phyloP scores from a whole-genome alignment of 2,797 vertebrate genomes.

The Gouania willdenowi region DNA sequence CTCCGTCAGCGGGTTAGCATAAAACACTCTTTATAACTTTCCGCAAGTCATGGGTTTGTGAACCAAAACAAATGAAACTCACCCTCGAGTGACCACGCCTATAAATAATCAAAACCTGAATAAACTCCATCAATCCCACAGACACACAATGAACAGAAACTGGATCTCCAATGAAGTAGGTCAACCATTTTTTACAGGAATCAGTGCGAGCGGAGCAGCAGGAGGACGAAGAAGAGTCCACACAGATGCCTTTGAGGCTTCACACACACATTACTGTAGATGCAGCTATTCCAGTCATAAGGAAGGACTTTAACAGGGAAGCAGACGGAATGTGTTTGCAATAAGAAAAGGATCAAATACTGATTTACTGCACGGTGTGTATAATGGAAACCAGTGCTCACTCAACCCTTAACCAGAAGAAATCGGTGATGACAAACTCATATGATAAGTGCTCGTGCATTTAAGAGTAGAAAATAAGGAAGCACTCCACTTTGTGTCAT shows the following conservation, averaged over 20 bases:
- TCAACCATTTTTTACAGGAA: constrained; percentile 59
- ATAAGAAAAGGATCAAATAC: no score
- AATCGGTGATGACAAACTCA: no score
- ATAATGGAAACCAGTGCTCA: no score
- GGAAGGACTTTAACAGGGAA: no score
- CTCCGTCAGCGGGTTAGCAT: constrained; percentile 16
- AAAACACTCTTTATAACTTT: constrained; percentile 12
- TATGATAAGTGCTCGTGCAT: no score
- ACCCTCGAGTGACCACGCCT: constrained; percentile 39
- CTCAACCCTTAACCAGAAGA: no score
- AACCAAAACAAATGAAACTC: constrained; percentile 30
- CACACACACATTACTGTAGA: constrained; percentile 53
- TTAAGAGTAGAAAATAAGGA: no score
- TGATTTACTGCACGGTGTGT: no score
- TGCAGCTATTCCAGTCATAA: constrained; percentile 21
- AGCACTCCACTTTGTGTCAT: no score
- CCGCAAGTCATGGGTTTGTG: constrained; percentile 43
- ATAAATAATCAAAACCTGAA: constrained; percentile 45
- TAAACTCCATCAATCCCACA: constrained; percentile 37
- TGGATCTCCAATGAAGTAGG: constrained; percentile 63
- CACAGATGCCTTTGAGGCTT: constrained; percentile 21
- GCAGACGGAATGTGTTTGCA: no score
- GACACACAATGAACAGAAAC: constrained; percentile 50
- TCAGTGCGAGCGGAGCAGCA: constrained; percentile 30
- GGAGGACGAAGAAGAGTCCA: not conserved